Conservation (phyloP, 2,113 vertebrate species). For the Phrynosoma platyrhinos region DNA sequence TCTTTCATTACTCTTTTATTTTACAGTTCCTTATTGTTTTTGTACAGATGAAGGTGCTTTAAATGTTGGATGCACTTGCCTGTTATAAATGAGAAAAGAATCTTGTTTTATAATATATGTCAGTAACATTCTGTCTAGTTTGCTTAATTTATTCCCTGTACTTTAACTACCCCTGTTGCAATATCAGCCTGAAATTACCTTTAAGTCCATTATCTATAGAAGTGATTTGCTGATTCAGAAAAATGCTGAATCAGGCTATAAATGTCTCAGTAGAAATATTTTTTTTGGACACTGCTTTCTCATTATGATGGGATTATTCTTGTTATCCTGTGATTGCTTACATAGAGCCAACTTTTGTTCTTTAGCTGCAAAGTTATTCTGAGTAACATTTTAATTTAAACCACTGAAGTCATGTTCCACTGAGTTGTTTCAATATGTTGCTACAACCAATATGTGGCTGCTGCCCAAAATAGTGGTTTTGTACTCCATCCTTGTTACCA, state of each 20-base stretch:
- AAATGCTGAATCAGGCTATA: background rate
- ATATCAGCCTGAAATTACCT: background rate
- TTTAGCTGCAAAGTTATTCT: background rate
- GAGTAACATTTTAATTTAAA: background rate
- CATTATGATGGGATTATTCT: background rate
- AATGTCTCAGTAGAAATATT: constrained; percentile 11
- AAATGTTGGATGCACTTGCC: background rate
- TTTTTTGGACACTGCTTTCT: constrained; percentile 13
- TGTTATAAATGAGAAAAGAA: background rate
- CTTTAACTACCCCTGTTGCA: background rate
- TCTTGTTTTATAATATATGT: background rate
- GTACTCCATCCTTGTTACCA: too few relatives aligned
- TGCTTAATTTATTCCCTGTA: background rate
- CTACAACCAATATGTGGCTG: background rate
- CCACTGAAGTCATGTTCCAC: background rate
- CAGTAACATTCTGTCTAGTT: background rate
- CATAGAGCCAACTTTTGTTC: background rate
- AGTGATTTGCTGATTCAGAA: background rate
- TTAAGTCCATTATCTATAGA: background rate
- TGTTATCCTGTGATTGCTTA: background rate
- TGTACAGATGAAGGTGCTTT: background rate
- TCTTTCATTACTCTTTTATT: background rate
- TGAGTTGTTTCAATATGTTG: background rate
- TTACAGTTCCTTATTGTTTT: background rate
- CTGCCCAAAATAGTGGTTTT: background rate